Evolutionary conservation across 1,140 invertebrate genomes (phyloP).

Genomic region (Ceratoteleas bidentatus): DNA sequence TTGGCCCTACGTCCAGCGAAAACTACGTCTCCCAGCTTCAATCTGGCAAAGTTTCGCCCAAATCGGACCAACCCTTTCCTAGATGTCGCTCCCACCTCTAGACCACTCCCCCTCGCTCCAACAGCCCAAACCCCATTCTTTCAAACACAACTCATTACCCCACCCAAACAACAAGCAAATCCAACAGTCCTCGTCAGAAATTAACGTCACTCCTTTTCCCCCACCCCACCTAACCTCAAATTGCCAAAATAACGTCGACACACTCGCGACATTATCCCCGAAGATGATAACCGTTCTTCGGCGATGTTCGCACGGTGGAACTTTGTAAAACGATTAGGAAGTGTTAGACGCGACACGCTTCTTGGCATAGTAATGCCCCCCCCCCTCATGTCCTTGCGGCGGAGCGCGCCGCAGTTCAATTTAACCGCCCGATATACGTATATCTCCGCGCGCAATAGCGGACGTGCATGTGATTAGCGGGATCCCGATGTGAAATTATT

Average conservation of each 20-base stretch:
- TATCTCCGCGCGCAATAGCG: conserved; percentile 11
- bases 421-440: conserved; percentile 17
- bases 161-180: too few relatives aligned
- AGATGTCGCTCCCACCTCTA: too few relatives aligned
- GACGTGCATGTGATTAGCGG: conserved; percentile 58
- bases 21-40: too few relatives aligned
- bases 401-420: conserved; percentile 36
- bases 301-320: conserved; percentile 28
- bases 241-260: neutral
- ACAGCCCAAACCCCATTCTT: too few relatives aligned
- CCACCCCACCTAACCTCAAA: neutral
- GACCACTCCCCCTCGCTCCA: too few relatives aligned
- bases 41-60: too few relatives aligned
- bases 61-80: too few relatives aligned
- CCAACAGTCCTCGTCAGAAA: too few relatives aligned
- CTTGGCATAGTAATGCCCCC: conserved; percentile 57
- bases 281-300: conserved; percentile 42
- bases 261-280: conserved; percentile 13
- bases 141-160: too few relatives aligned
- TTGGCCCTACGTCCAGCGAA: too few relatives aligned
- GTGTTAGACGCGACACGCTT: conserved; percentile 60
- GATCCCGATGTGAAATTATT: conserved; percentile 62
- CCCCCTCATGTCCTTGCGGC: conserved; percentile 29
- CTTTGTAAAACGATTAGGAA: conserved; percentile 63
- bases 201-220: too few relatives aligned